Evolutionary conservation across 2,888 invertebrate species (phyloP), one percentile per base, ranked within the genome.

Genomic region (Andrena haemorrhoa): DNA sequence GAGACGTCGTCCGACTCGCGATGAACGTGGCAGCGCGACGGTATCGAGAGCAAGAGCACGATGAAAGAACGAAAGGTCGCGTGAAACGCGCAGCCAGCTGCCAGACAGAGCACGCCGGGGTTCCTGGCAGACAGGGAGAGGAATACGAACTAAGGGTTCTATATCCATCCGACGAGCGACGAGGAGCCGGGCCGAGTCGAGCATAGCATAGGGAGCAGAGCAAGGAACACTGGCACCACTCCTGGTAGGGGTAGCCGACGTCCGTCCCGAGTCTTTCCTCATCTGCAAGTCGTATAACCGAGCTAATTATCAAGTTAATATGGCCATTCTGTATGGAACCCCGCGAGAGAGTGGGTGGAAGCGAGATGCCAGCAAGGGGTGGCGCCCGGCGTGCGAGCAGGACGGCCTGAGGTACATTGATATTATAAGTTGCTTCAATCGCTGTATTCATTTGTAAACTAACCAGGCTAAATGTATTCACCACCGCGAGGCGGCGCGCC

Each of bases 271-370:
- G 93, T 94, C 94, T 94, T 94, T 94, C 93, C 96, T 97, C 97
- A 97, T 97, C 97, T 97, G 97, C 97, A 97, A 97, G 97, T 97
- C 97, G 96, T 96, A 97, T 97, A 96, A 96, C 96, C 96, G 96
- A 96, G 96, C 97, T 97, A 97, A 97, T 97, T 97, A 97, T 97
- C 97, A 97, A 97, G 97, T 97, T 97, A 96, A 97, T 97, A 97
- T 96, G 96, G 97, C 96, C 95, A 96, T 96, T 96, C 96, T 95
- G 96, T 89, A 91, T 93, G 94, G 94, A 93, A 93, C 94, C 94
- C 94, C 94, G 93, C 92, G 89, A 79, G 87, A 89, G 89, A 88
- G 90, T 88, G 89, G 88, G 90, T 89, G 90, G 86, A 86, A 90
- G 92, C 83, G 90, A 90, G 92, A 91, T 85, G 89, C 76, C 83